Percentiles rank a stretch among this genome's conserved stretches.
phyloP scores from a whole-genome alignment of 2,113 vertebrate genomes.

The Rostratula benghalensis region DNA sequence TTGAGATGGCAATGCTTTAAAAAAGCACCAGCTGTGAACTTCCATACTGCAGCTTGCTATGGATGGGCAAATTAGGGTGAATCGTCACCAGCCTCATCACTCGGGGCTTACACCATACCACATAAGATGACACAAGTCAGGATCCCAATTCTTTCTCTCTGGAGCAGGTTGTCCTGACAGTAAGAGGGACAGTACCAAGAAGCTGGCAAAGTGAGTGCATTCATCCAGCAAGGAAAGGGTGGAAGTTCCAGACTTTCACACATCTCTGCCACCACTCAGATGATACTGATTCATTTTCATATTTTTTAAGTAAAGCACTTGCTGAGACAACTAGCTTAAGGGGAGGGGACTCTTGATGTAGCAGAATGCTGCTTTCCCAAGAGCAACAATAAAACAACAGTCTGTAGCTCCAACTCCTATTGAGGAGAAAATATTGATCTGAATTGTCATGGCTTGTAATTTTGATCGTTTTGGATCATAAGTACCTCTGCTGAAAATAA shows the following conservation, averaged over 20 bases:
- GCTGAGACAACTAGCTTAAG: neutral
- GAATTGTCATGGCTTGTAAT: neutral
- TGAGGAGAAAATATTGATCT: neutral
- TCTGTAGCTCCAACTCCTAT: neutral
- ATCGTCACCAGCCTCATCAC: neutral
- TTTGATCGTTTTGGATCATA: neutral
- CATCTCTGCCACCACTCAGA: neutral
- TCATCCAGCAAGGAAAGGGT: neutral
- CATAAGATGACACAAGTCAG: accelerated
- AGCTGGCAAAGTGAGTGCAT: neutral
- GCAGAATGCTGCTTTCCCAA: neutral
- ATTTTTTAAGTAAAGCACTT: neutral
- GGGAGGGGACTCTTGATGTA: neutral
- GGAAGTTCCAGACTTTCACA: neutral
- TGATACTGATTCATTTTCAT: neutral
- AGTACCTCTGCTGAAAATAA: neutral
- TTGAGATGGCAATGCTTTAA: neutral
- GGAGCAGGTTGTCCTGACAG: neutral
- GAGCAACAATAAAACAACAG: neutral
- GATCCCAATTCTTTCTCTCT: neutral
- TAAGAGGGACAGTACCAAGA: neutral
- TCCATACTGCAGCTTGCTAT: neutral
- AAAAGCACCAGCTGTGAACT: neutral
- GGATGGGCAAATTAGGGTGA: neutral
- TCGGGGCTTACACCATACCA: accelerated